Percentiles rank a stretch among this genome's conserved stretches.
phyloP scores from a whole-genome alignment of 1,140 invertebrate genomes.

The Scaptomyza montana region DNA sequence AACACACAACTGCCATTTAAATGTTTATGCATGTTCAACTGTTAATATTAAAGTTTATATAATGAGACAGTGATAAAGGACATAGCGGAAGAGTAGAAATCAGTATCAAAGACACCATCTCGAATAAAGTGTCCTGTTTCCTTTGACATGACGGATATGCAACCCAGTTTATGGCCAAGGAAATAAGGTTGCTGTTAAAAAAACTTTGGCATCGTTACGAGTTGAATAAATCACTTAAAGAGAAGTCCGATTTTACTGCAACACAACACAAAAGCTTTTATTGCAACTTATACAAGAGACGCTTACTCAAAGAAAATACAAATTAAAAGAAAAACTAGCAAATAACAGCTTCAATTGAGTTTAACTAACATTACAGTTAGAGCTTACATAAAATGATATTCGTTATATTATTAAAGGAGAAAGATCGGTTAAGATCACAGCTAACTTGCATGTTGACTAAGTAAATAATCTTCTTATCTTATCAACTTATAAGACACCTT shows the following conservation, averaged over 20 bases:
- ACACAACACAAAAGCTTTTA: not conserved
- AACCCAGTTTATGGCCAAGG: not conserved
- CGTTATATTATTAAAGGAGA: too few relatives aligned
- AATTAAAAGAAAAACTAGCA: too few relatives aligned
- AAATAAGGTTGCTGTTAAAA: not conserved
- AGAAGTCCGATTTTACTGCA: not conserved
- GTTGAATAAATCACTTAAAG: not conserved
- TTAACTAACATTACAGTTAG: too few relatives aligned
- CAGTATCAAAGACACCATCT: not conserved
- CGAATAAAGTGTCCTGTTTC: not conserved
- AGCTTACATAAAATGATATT: too few relatives aligned
- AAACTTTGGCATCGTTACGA: not conserved
- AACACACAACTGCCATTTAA: too few relatives aligned
- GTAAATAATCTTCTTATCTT: not conserved
- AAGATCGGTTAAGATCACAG: too few relatives aligned
- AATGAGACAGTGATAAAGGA: constrained; percentile 3
- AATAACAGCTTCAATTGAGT: too few relatives aligned
- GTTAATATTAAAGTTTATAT: not conserved
- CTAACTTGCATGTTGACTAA: too few relatives aligned
- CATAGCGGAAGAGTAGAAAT: not conserved
- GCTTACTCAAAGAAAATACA: too few relatives aligned
- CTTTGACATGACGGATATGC: not conserved
- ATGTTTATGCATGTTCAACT: not conserved
- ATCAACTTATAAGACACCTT: not conserved
- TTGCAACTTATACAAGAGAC: too few relatives aligned